These are phyloP conservation scores for Sebastes cheni DNA, from an alignment of 2,797 vertebrate genomes.

Conservation along the genomic window DNA sequence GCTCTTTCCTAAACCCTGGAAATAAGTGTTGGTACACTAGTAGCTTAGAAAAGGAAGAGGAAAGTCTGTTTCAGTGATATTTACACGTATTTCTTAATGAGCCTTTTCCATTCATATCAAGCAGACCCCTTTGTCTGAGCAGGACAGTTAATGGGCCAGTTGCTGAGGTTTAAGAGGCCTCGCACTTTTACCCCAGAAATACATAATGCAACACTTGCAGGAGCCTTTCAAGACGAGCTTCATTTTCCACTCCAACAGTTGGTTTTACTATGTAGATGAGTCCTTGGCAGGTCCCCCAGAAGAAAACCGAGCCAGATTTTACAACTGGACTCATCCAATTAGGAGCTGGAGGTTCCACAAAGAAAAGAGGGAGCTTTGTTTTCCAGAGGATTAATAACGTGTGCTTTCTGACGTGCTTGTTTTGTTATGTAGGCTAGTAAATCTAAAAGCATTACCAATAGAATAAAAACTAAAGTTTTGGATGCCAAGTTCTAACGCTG, in stretches of 20 bases:
- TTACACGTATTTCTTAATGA: neutral
- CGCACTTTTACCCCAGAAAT: neutral
- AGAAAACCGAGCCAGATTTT: neutral
- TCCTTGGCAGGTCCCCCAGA: neutral
- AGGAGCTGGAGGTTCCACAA: neutral
- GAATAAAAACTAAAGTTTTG: neutral
- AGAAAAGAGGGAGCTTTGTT: neutral
- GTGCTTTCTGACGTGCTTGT: neutral
- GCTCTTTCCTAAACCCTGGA: neutral
- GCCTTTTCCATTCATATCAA: neutral
- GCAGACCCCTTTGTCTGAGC: neutral
- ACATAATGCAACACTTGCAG: constrained; percentile 34
- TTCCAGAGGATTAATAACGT: neutral
- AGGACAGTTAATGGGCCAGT: neutral
- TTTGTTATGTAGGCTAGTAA: neutral
- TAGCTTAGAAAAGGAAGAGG: neutral
- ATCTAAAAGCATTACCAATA: neutral
- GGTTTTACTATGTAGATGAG: constrained; percentile 52
- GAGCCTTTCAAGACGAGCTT: neutral
- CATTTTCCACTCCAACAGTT: neutral
- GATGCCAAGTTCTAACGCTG: neutral
- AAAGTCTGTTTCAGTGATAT: neutral
- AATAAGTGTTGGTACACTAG: neutral
- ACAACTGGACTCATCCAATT: constrained; percentile 5
- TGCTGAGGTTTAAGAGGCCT: neutral